phyloP scores from a whole-genome alignment of 2,888 invertebrate genomes.

The Disparrhopalites patrizii region DNA sequence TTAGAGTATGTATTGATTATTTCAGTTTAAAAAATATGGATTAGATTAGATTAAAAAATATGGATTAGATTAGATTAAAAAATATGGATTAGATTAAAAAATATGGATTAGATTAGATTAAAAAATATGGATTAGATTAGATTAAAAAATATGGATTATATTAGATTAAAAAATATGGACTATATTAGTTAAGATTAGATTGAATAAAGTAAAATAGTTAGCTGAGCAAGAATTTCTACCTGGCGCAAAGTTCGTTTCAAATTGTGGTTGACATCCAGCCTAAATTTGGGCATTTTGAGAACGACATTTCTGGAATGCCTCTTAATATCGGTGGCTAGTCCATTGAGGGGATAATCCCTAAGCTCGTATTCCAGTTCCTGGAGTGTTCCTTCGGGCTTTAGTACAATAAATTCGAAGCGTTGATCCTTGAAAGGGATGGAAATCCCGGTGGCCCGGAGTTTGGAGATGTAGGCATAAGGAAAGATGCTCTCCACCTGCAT shows the following conservation, averaged over 20 bases:
- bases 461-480: conserved; percentile 25
- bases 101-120: no score
- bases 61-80: no score
- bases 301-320: conserved; percentile 28
- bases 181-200: no score
- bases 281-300: conserved; percentile 37
- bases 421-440: conserved; percentile 36
- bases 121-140: no score
- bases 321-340: conserved; percentile 25
- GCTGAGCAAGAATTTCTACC: conserved; percentile 28
- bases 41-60: no score
- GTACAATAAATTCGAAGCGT: conserved; percentile 33
- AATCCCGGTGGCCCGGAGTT: conserved; percentile 32
- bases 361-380: conserved; percentile 21
- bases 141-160: no score
- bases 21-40: no score
- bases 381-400: conserved; percentile 34
- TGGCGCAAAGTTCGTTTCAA: conserved; percentile 26
- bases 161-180: no score
- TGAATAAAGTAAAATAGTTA: no score
- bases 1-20: no score
- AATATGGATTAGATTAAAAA: no score
- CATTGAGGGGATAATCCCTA: conserved; percentile 21
- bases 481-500: conserved; percentile 32
- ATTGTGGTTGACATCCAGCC: conserved; percentile 30